A percentile compares a stretch with the other conserved stretches of the same genome.
These are phyloP conservation scores for Lutjanus campechanus DNA, from an alignment of 2,797 vertebrate genomes.

Conservation along the genomic window DNA sequence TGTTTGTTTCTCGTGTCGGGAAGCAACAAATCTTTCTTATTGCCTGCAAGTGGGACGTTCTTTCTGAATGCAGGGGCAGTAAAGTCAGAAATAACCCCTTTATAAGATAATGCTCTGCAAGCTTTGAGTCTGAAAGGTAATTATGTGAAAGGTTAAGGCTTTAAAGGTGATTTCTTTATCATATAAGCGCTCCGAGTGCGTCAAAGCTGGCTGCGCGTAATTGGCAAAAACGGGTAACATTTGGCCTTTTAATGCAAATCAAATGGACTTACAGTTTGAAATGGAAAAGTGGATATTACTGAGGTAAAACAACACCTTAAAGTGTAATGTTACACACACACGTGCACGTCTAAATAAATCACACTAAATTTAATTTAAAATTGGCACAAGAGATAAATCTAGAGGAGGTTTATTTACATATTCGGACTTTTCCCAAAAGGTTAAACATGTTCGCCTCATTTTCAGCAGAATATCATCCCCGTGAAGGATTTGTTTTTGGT, in stretches of 20 bases:
- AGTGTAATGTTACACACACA: background rate
- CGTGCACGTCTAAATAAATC: background rate
- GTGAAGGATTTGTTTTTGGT: slow-evolving; percentile 2
- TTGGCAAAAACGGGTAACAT: slow-evolving; percentile 18
- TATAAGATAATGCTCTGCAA: slow-evolving; percentile 5
- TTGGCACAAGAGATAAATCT: background rate
- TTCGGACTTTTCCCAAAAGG: background rate
- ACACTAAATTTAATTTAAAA: slow-evolving; percentile 18
- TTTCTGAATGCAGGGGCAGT: slow-evolving; percentile 6
- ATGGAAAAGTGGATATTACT: background rate
- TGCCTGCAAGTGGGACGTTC: slow-evolving; percentile 44
- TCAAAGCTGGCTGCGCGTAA: slow-evolving; percentile 26
- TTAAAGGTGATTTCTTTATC: slow-evolving; percentile 33
- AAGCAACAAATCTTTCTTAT: slow-evolving; percentile 76
- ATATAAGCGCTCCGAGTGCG: background rate
- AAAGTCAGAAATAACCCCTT: slow-evolving; percentile 10
- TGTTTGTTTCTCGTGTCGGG: slow-evolving; percentile 74
- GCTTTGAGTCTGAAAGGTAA: background rate
- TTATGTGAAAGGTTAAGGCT: slow-evolving; percentile 13
- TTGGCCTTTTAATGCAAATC: slow-evolving; percentile 34
- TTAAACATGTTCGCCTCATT: slow-evolving; percentile 7
- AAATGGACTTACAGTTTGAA: slow-evolving; percentile 7
- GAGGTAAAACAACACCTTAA: background rate
- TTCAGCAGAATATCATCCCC: background rate
- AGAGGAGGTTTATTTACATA: slow-evolving; percentile 6